These are phyloP conservation scores for Ceriagrion tenellum DNA, from an alignment of 2,888 invertebrate genomes.

Conservation along the genomic window DNA sequence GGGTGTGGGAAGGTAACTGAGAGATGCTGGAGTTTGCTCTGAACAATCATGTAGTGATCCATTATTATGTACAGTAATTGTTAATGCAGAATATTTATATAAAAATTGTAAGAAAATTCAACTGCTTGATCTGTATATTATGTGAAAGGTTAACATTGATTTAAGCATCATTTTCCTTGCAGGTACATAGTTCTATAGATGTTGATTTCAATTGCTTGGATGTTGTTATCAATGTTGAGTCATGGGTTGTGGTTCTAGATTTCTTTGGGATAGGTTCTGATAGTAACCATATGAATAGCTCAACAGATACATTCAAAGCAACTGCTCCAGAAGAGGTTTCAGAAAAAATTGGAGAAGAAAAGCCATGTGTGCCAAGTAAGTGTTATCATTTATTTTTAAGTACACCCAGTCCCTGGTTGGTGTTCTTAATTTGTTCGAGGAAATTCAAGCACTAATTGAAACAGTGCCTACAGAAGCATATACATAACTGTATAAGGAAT, in stretches of 20 bases:
- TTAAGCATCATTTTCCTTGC: slow-evolving; percentile 71
- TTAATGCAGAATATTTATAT: too few relatives aligned
- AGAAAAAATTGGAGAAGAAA: slow-evolving; percentile 3
- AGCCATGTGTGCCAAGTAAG: neutral
- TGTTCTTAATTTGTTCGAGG: too few relatives aligned
- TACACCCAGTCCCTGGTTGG: too few relatives aligned
- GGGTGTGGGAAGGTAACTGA: too few relatives aligned
- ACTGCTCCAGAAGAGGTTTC: neutral
- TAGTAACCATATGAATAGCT: slow-evolving; percentile 70
- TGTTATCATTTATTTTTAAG: too few relatives aligned
- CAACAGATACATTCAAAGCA: neutral
- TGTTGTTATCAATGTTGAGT: slow-evolving; percentile 93
- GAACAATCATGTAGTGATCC: too few relatives aligned
- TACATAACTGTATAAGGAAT: too few relatives aligned
- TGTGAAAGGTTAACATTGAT: neutral
- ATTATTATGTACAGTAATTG: too few relatives aligned
- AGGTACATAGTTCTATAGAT: slow-evolving; percentile 83
- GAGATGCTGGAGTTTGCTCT: too few relatives aligned
- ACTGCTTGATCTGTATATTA: neutral
- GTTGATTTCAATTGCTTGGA: slow-evolving; percentile 96
- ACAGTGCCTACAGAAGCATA: too few relatives aligned
- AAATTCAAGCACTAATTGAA: too few relatives aligned
- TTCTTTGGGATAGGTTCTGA: slow-evolving; percentile 87
- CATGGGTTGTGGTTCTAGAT: slow-evolving; percentile 97
- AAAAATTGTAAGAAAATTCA: too few relatives aligned